Evolutionary conservation across 2,797 vertebrate genomes (phyloP).

Genomic region (Sebastes reedi): DNA sequence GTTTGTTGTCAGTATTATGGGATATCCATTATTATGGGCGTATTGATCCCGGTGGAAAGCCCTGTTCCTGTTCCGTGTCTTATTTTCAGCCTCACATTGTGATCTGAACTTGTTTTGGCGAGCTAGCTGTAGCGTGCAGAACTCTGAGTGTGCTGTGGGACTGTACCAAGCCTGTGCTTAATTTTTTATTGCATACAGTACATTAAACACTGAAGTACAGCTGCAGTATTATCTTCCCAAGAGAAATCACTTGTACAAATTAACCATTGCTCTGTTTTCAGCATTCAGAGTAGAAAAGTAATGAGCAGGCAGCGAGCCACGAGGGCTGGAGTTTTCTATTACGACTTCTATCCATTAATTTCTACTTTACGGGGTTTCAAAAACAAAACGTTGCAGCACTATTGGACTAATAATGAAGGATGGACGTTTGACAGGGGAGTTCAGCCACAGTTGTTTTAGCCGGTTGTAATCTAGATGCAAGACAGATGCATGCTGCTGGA

Average conservation of each 20-base stretch:
- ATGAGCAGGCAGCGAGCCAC: conserved; percentile 24
- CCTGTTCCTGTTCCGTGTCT: neutral
- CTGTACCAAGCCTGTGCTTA: conserved; percentile 13
- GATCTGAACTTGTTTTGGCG: conserved; percentile 9
- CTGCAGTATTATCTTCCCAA: conserved; percentile 12
- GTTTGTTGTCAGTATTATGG: no score
- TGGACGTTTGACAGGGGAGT: neutral
- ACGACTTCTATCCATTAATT: conserved; percentile 3
- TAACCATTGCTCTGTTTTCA: conserved; percentile 5
- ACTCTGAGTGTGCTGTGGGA: neutral
- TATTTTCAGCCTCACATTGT: neutral
- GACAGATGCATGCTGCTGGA: conserved; percentile 19
- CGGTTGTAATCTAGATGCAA: conserved; percentile 17
- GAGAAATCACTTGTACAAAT: conserved; percentile 22
- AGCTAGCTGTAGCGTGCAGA: conserved; percentile 27
- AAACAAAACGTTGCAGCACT: neutral
- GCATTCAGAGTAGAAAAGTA: conserved; percentile 8
- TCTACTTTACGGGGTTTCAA: neutral
- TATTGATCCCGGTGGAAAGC: neutral
- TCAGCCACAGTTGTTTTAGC: conserved; percentile 8
- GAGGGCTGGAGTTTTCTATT: neutral
- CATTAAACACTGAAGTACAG: conserved; percentile 31
- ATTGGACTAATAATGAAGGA: conserved; percentile 28
- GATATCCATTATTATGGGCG: neutral
- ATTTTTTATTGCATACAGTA: conserved; percentile 16